Evolutionary conservation across 2,888 invertebrate species (phyloP), one percentile per base, ranked within the genome.

Genomic region (Vandiemenella viatica): DNA sequence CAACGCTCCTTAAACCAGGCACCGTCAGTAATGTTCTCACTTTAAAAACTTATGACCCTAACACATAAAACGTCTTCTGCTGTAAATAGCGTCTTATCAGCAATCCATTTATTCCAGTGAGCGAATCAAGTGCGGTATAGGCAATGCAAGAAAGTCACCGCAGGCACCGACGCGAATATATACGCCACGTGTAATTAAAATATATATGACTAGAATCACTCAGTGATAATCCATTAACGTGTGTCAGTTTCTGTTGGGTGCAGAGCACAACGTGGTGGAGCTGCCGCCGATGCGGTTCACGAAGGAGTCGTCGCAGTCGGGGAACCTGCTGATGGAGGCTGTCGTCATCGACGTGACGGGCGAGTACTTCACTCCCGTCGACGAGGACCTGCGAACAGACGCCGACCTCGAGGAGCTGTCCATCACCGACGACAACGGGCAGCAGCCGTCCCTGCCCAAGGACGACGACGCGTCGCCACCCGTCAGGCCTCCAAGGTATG

Each of bases 341-440:
- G 83, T 90, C 20, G 82, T 91, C 13, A 89, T 91, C 46, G 91
- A 91, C 55, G 87, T 91, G 1, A 80, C 84, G 0, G 85, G 87
- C 1, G 86, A 89, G 56, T 87, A 85, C 59, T 89, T 88, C 60
- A 73, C 75, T 0, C 73, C 79, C n/a, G 79, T 79, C 3, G 82
- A 80, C 56, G 86, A 88, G 60, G 89, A 89, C 62, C 68, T 85
- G 52, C 73, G 86, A 47, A 90, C 90, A 0, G 89, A 90, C 67
- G 87, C 86, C 1, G 89, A 86, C 56, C 70, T 90, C 53, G 89
- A 89, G 62, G 89, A 89, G 59, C 79, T 86, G 51, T 88, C 89
- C 0, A 80, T 86, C 48, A 77, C 79, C 37, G 87, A 88, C n/a
- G 55, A 55, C 13, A 50, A 43, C 18, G 52, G 50, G 1, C 49